Percentiles rank a stretch among this genome's conserved stretches.
Conservation (phyloP, 2,113 vertebrate genomes). For the Stictonetta naevosa region DNA sequence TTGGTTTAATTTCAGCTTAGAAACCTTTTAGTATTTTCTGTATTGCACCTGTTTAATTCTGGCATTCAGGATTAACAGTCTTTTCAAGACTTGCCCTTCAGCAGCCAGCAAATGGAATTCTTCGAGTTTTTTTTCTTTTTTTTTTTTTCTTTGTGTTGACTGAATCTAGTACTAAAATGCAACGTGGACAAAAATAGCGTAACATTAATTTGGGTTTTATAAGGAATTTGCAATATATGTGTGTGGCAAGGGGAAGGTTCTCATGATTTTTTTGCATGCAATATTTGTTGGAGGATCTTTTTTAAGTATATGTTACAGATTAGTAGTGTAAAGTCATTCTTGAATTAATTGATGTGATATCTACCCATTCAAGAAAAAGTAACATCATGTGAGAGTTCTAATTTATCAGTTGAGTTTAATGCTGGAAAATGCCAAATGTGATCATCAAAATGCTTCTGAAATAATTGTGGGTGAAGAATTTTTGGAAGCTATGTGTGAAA, state of each 20-base stretch:
- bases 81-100: background rate
- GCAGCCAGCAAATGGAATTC: background rate
- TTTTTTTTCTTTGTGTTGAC: conserved; percentile 43
- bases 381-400: background rate
- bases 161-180: background rate
- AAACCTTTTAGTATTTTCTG: background rate
- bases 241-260: background rate
- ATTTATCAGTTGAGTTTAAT: conserved; percentile 10
- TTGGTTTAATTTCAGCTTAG: background rate
- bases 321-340: background rate
- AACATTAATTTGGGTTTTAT: background rate
- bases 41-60: background rate
- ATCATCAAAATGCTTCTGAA: background rate
- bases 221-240: background rate
- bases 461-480: background rate
- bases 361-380: background rate
- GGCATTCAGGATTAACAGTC: background rate
- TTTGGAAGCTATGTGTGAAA: background rate
- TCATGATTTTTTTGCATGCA: background rate
- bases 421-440: background rate
- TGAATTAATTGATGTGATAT: background rate
- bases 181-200: background rate
- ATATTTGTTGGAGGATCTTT: background rate
- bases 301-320: background rate
- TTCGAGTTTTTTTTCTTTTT: background rate